Evolutionary conservation across 1,140 invertebrate genomes (phyloP), one percentile per base, ranked within the genome.

Genomic region (Platorchestia sp.): DNA sequence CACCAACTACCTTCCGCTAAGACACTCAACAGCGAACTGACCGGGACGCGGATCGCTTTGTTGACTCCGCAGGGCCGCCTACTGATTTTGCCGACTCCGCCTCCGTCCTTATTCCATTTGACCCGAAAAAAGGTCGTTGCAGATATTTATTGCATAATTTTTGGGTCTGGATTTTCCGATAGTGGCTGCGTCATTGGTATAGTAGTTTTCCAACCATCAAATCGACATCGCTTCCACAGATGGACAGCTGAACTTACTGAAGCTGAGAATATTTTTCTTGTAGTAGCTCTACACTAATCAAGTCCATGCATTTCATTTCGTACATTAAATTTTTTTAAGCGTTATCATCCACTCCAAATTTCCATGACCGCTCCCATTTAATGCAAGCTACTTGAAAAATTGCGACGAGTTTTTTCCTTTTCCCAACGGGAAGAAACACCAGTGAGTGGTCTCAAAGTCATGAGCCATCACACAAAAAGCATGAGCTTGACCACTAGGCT

Each of bases 21-120:
- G 87, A 89, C 87, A 89, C 87, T 42, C 87, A 89, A 89, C 27
- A 89, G 41, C 87, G 87, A 89, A 89, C 87, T 89, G 87, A 89
- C 87, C 87, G 41, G 14, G 27, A 89, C 87, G 87, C 87, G 36
- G 41, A 42, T 42, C 36, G 87, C 87, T 89, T 89, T 89, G 87
- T 89, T 89, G 87, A 43, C 3, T 89, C 41, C 87, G 43, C 87
- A 44, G 87, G 43, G 87, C 87, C 87, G 87, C 87, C 87, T 89
- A 42, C 87, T 44, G 87, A 89, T 44, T 14, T 41, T 16, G 43
- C n/a, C 6, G 43, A 89, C 87, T 89, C 87, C 87, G 87, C 87
- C 87, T 89, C 87, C 87, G 87, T 44, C 1, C n/a, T 89, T 89
- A 89, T 89, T 89, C 41, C 87, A 89, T 7, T 44, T 89, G 87